These are phyloP conservation scores for Dipodomys merriami DNA, from an alignment of 2,113 vertebrate genomes.

Conservation along the genomic window DNA sequence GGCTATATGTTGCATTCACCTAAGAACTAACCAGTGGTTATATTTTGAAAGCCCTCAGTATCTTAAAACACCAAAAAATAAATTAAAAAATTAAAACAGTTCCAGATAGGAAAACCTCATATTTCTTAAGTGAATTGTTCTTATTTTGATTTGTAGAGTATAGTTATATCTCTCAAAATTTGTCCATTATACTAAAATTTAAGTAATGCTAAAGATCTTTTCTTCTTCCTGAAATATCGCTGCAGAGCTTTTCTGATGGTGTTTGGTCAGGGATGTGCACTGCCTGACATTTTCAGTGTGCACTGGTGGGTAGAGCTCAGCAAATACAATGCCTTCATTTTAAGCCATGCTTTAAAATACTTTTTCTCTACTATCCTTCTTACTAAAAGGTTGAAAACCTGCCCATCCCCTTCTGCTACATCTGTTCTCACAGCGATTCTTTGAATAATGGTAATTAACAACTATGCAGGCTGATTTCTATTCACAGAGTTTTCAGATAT, in stretches of 20 bases:
- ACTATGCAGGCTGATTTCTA: slow-evolving; percentile 51
- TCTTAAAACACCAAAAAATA: neutral
- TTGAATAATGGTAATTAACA: slow-evolving; percentile 70
- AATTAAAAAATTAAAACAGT: neutral
- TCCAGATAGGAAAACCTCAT: neutral
- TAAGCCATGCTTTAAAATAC: neutral
- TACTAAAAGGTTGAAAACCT: slow-evolving; percentile 31
- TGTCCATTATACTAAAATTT: neutral
- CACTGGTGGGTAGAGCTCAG: neutral
- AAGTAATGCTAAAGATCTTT: neutral
- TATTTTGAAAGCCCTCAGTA: neutral
- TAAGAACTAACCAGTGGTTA: neutral
- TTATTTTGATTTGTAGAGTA: neutral
- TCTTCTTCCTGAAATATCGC: neutral
- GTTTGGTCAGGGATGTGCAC: neutral
- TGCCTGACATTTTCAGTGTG: neutral
- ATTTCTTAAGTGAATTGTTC: neutral
- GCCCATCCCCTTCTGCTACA: neutral
- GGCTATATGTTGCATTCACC: neutral
- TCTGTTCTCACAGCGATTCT: slow-evolving; percentile 36
- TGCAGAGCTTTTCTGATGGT: neutral
- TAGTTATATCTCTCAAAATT: neutral
- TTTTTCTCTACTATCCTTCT: neutral
- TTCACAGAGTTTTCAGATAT: slow-evolving; percentile 66
- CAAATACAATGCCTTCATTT: neutral